Evolutionary conservation across 2,113 vertebrate genomes (phyloP), one percentile per base, ranked within the genome.

Genomic region (Poeciliopsis turrubarensis): DNA sequence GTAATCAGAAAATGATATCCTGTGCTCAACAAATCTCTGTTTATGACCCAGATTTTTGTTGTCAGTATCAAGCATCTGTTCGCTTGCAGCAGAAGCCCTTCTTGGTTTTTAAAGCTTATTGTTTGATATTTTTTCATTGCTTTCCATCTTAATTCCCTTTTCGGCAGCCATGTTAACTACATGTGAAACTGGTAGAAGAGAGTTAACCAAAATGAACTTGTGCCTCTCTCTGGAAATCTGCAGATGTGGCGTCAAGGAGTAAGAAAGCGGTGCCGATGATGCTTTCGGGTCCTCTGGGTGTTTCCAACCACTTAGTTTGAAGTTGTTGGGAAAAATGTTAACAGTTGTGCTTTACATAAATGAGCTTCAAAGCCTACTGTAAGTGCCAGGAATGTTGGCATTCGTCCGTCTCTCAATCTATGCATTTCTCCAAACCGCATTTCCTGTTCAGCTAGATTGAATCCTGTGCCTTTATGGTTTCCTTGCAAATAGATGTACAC

Each of bases 331-430:
- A 61, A 72, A 32, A 70, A 51, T 64, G 75, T 62, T 77, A 19
- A 77, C 15, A 82, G 66, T 69, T 27, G 32, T 57, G n/a, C 26
- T 19, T 68, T 70, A 76, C 25, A 60, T 39, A 60, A 66, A 72
- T 34, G 32, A 62, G 60, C 30, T 37, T 68, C 12, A 37, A 57
- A 25, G 31, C 44, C 39, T 19, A 32, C 13, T 64, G 5, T 68
- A 61, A 71, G 34, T 13, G 26, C 62, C 31, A 25, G 25, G 17
- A 37, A 44, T 14, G 44, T 22, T 76, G 69, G 57, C 63, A 22
- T 68, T 68, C 30, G 34, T 65, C 44, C 14, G 44, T 64, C 26
- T 83, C 70, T 62, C 54, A 60, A 57, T 78, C 60, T 39, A 44
- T 63, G 37, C 29, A 61, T 71, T 73, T 62, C 65, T 69, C 63